Conservation (phyloP, 2,113 vertebrate genomes). For the Thinocorus orbignyianus region DNA sequence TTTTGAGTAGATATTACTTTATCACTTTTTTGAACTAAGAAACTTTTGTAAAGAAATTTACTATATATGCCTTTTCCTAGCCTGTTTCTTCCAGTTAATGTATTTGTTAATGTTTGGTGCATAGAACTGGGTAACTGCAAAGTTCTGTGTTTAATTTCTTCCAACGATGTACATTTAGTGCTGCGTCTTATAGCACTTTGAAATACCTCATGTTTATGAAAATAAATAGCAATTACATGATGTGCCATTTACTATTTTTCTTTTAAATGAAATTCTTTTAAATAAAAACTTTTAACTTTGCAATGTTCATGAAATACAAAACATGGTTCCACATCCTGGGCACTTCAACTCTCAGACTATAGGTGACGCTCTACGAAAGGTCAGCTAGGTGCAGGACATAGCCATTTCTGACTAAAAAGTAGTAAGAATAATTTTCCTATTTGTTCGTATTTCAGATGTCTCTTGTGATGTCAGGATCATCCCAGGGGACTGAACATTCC, state of each 20-base stretch:
- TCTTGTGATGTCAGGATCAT: background rate
- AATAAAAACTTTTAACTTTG: background rate
- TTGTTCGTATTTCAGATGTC: background rate
- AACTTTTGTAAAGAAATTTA: conserved; percentile 98
- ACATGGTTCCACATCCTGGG: background rate
- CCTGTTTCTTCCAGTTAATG: conserved; percentile 92
- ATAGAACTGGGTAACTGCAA: conserved; percentile 97
- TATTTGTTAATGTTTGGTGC: conserved; percentile 98
- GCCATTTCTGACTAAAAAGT: background rate
- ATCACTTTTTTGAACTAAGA: conserved; percentile 94
- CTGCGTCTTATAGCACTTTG: conserved; percentile 99
- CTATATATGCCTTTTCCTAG: conserved; percentile 94
- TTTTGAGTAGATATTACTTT: conserved; percentile 99
- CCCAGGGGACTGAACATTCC: background rate
- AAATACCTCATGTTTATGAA: conserved; percentile 99
- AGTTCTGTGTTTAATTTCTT: conserved; percentile 90
- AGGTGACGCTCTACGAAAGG: background rate
- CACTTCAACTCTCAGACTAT: background rate
- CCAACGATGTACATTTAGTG: conserved; percentile 97
- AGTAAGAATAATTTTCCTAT: background rate
- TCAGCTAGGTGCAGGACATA: background rate
- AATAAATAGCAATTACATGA: conserved; percentile 96
- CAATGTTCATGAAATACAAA: background rate
- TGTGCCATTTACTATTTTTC: conserved; percentile 57
- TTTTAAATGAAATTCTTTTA: background rate